Evolutionary conservation across 2,888 invertebrate species (phyloP), one percentile per base, ranked within the genome.

Genomic region (Tridacna crocea): DNA sequence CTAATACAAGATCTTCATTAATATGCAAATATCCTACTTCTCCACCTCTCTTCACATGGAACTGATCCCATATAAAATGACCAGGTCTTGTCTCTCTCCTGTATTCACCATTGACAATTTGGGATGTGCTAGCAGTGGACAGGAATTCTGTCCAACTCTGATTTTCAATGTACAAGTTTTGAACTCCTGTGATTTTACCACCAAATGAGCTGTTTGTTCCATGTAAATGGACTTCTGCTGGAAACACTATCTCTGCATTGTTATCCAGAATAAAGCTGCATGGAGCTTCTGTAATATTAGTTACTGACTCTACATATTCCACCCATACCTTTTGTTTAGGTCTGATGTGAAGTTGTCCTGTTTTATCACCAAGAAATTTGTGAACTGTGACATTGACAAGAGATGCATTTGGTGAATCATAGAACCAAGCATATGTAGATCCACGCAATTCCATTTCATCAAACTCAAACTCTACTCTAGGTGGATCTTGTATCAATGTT

Each of bases 371-470:
- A 46, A 91, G 85, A 74, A 92, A 90, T 26, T 79, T 80, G 72
- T 90, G 91, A 48, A 86, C 88, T n/a, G 83, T 88, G 15, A 90
- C 80, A 47, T 82, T 81, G 12, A 90, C 87, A n/a, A 79, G 51
- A n/a, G 77, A 77, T 13, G 72, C 75, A 36, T 84, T 78, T 58
- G 77, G 48, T 15, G 90, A 88, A 73, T 91, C 90, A 73, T 89
- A 90, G 24, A 91, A 80, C 84, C 88, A 82, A 12, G 89, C 72
- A 48, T 89, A 79, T 1, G 91, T 75, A 6, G 88, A 88, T 12
- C 91, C 91, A 13, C 88, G 88, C 12, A 92, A 79, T 68, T 92
- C 90, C 81, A 91, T 84, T 79, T 92, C 91, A 80, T 92, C 85
- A 77, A 91, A 88, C 68, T 90, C 91, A 80, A 90, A 91, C 17